phyloP scores from a whole-genome alignment of 2,113 vertebrate species.

The Pogona vitticeps region DNA sequence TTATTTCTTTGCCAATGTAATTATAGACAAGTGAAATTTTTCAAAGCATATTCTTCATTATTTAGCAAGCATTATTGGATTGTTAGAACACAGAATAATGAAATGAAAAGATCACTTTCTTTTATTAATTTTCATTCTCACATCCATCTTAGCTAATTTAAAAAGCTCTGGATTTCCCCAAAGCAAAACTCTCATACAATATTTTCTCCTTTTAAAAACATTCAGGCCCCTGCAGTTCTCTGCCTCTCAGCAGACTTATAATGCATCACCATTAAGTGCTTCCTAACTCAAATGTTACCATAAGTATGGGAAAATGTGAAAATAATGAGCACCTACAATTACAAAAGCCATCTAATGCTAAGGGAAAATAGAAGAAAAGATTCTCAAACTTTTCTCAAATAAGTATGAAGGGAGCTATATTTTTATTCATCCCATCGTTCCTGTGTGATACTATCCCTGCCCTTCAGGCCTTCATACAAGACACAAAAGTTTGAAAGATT shows the following conservation, averaged over 20 bases:
- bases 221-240: background rate
- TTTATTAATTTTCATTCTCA: background rate
- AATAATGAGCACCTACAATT: background rate
- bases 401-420: background rate
- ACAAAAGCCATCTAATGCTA: background rate
- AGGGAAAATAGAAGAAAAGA: background rate
- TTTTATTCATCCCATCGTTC: background rate
- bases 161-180: background rate
- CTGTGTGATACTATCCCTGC: background rate
- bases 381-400: background rate
- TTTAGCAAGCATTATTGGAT: slow-evolving; percentile 31
- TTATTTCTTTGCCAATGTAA: background rate
- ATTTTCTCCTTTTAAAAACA: slow-evolving; percentile 6
- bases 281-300: background rate
- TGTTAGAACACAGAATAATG: slow-evolving; percentile 41
- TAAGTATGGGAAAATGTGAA: background rate
- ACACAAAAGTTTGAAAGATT: background rate
- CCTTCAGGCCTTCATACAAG: background rate
- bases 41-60: slow-evolving; percentile 6
- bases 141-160: background rate
- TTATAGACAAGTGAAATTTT: background rate
- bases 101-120: slow-evolving; percentile 2
- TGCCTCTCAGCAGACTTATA: background rate
- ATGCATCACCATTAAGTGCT: background rate
- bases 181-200: background rate